Percentiles rank a stretch among this genome's conserved stretches.
Evolutionary conservation across 2,797 vertebrate species (phyloP).

Genomic region (Platalea minor): DNA sequence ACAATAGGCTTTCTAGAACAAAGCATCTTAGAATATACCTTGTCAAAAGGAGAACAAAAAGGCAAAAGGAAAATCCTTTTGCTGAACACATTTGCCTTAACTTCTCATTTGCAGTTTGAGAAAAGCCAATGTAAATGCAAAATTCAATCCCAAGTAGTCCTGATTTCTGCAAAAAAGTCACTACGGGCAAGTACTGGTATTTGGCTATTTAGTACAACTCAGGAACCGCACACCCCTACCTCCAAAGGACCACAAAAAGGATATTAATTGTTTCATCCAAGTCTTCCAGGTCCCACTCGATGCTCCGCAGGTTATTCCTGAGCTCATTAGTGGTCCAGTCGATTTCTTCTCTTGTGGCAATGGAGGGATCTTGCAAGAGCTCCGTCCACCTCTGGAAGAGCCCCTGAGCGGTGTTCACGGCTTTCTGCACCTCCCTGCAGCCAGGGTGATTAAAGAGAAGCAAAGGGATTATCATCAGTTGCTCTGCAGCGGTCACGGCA

Average conservation of each 20-base stretch:
- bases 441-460: background rate
- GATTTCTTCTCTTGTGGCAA: constrained; percentile 90
- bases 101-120: background rate
- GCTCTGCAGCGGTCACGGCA: background rate
- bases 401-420: constrained; percentile 92
- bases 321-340: constrained; percentile 99
- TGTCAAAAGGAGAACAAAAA: background rate
- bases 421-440: constrained; percentile 91
- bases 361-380: constrained; percentile 85
- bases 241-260: constrained; percentile 72
- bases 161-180: background rate
- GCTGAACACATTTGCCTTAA: background rate
- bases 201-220: background rate
- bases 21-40: background rate
- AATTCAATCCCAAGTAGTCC: background rate
- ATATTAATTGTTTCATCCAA: constrained; percentile 99
- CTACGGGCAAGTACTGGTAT: background rate
- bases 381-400: constrained; percentile 94
- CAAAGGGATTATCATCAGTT: background rate
- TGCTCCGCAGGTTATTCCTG: constrained; percentile 94
- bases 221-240: fast-evolving
- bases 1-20: background rate
- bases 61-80: background rate
- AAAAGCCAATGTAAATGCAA: background rate
- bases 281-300: constrained; percentile 98